Conservation (phyloP, 2,113 vertebrate genomes). For the Anoura caudifer region DNA sequence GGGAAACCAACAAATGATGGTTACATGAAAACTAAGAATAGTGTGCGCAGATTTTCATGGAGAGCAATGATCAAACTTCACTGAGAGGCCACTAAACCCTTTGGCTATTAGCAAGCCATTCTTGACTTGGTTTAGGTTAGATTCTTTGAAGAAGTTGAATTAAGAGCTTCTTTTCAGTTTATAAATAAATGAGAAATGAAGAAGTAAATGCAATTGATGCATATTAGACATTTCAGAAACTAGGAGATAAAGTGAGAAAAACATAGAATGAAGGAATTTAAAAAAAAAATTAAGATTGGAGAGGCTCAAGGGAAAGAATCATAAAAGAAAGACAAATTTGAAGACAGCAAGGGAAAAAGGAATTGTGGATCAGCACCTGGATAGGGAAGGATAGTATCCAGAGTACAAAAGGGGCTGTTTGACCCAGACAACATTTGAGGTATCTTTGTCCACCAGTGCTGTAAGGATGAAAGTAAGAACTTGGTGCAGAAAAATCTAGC, state of each 20-base stretch:
- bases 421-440: background rate
- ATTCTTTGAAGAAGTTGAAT: background rate
- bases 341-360: background rate
- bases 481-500: background rate
- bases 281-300: background rate
- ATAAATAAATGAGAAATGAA: background rate
- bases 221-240: background rate
- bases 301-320: background rate
- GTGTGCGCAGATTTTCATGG: background rate
- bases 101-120: background rate
- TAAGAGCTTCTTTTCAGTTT: background rate
- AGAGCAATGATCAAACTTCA: background rate
- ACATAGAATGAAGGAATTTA: background rate
- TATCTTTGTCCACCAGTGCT: background rate
- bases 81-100: background rate
- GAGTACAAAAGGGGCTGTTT: background rate
- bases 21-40: background rate
- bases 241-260: background rate
- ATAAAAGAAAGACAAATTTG: background rate
- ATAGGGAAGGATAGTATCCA: rapidly evolving
- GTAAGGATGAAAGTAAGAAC: background rate
- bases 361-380: background rate
- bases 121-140: background rate
- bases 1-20: background rate
- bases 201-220: background rate